Evolutionary conservation across 2,797 vertebrate genomes (phyloP).

Genomic region (Artibeus jamaicensis): DNA sequence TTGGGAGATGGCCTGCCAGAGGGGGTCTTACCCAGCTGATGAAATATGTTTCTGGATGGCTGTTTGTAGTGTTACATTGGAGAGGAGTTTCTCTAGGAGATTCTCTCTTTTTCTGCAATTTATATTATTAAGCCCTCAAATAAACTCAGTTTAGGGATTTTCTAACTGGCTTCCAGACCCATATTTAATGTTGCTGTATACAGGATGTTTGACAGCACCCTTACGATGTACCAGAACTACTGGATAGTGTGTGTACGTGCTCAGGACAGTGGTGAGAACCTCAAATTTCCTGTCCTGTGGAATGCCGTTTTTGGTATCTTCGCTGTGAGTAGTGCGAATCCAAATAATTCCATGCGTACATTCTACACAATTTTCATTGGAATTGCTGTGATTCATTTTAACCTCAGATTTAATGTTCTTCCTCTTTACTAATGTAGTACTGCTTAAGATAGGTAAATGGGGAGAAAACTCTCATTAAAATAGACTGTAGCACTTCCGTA

Average conservation of each 20-base stretch:
- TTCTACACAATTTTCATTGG: slow-evolving; percentile 8
- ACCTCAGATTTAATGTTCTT: neutral
- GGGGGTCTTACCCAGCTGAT: slow-evolving; percentile 52
- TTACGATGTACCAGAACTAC: neutral
- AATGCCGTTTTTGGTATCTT: neutral
- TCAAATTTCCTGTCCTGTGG: neutral
- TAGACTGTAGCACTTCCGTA: neutral
- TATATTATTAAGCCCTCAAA: slow-evolving; percentile 58
- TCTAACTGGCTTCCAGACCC: slow-evolving; percentile 59
- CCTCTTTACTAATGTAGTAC: neutral
- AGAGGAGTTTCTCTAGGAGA: slow-evolving; percentile 48
- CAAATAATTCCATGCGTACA: neutral
- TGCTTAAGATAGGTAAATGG: neutral
- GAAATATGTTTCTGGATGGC: slow-evolving; percentile 65
- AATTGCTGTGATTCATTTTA: slow-evolving; percentile 5
- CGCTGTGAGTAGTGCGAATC: slow-evolving; percentile 15
- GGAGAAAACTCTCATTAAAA: neutral
- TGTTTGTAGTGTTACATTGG: slow-evolving; percentile 22
- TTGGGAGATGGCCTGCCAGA: slow-evolving; percentile 48
- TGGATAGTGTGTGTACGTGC: neutral
- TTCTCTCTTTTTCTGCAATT: slow-evolving; percentile 51
- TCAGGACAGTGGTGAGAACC: neutral
- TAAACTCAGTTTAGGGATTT: slow-evolving; percentile 59
- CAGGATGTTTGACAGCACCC: slow-evolving; percentile 32
- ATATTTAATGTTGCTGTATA: slow-evolving; percentile 55